These are phyloP conservation scores for Ctena decussata DNA, from an alignment of 2,888 invertebrate species.

Conservation along the genomic window DNA sequence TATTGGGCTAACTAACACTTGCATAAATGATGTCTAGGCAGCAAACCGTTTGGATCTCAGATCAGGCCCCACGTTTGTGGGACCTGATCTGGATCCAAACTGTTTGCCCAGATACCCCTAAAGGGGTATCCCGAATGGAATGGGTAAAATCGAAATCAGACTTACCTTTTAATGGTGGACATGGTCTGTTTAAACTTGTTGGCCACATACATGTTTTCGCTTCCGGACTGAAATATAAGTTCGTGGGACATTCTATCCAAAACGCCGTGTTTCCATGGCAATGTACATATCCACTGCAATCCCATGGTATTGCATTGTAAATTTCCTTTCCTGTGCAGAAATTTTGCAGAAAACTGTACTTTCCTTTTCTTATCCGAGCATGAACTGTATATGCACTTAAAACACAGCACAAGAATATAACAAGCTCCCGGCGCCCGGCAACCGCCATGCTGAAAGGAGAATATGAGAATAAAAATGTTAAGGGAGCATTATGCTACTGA, in stretches of 20 bases:
- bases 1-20: no score
- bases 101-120: no score
- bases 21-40: no score
- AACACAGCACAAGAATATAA: not conserved
- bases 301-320: conserved; percentile 71
- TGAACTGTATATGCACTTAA: conserved; percentile 25
- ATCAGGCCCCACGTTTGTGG: no score
- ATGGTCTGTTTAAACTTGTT: conserved; percentile 54
- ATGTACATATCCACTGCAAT: conserved; percentile 71
- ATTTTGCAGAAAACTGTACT: conserved; percentile 59
- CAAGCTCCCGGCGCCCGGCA: not conserved
- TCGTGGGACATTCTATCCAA: conserved; percentile 69
- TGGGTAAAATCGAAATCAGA: no score
- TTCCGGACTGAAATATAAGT: conserved; percentile 65
- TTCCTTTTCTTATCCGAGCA: conserved; percentile 53
- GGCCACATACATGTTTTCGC: conserved; percentile 72
- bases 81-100: no score
- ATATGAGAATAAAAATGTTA: not conserved
- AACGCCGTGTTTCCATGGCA: conserved; percentile 63
- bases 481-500: no score
- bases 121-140: no score
- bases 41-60: no score
- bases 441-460: not conserved
- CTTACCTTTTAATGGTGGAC: conserved; percentile 69
- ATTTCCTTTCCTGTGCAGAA: conserved; percentile 67